A percentile compares a stretch with the other conserved stretches of the same genome.
Conservation (phyloP, 2,888 invertebrate genomes). For the Temnothorax ravouxi region DNA sequence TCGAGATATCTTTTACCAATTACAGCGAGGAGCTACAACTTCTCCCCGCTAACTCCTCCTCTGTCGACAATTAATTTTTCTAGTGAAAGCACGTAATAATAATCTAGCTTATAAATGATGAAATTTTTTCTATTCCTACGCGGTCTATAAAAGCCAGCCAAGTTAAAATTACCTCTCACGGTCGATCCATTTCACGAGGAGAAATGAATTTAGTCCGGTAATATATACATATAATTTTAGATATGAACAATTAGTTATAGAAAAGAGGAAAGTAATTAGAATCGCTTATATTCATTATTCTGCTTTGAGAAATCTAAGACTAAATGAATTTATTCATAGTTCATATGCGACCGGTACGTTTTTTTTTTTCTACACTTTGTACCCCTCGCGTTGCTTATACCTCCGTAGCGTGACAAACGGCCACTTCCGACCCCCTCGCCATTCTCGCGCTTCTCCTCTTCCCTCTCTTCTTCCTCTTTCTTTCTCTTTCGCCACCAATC, state of each 20-base stretch:
- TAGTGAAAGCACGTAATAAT: neutral
- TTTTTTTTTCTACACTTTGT: conserved; percentile 73
- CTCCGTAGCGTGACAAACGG: conserved; percentile 80
- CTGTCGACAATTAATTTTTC: conserved; percentile 51
- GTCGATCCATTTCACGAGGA: neutral
- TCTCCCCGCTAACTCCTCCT: conserved; percentile 17
- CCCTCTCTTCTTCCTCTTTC: conserved; percentile 51
- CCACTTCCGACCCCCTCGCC: conserved; percentile 63
- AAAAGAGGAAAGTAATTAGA: neutral
- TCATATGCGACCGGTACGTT: conserved; percentile 48
- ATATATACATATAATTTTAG: neutral
- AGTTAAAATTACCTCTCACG: neutral
- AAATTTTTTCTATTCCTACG: neutral
- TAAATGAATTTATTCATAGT: conserved; percentile 34
- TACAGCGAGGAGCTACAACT: conserved; percentile 21
- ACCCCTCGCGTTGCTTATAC: conserved; percentile 54
- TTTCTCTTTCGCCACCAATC: conserved; percentile 67
- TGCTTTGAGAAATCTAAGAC: neutral
- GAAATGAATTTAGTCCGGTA: neutral
- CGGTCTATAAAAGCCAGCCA: conserved; percentile 6
- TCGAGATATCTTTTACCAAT: conserved; percentile 52
- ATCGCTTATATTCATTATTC: neutral
- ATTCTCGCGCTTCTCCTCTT: conserved; percentile 45
- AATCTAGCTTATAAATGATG: neutral
- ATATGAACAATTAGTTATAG: neutral